Evolutionary conservation across 35 echinoderm and acorn worm species (phyloP).

Genomic region (Amphiura filiformis): DNA sequence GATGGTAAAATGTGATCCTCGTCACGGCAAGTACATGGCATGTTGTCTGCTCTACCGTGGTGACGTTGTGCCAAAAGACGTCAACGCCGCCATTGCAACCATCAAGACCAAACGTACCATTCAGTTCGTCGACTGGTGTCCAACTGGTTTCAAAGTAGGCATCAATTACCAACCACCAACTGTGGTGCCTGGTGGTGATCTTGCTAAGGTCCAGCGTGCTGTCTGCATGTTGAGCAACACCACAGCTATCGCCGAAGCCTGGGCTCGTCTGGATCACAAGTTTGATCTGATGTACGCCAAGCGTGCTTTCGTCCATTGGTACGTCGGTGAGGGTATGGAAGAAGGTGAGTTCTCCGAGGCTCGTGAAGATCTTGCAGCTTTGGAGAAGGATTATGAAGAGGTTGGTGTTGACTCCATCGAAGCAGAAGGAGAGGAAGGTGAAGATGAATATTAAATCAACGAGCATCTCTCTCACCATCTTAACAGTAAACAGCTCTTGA

Average conservation of each 20-base stretch:
- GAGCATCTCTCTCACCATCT: no score
- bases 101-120: constrained; percentile 77
- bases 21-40: constrained; percentile 91
- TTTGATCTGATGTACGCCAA: constrained; percentile 84
- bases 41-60: constrained; percentile 77
- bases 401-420: no score
- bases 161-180: constrained; percentile 82
- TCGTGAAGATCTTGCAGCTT: constrained; percentile 71
- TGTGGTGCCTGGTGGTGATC: constrained; percentile 69
- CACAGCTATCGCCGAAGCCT: constrained; percentile 79
- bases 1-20: constrained; percentile 84
- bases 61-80: constrained; percentile 83
- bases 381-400: constrained; percentile 70
- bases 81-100: constrained; percentile 65
- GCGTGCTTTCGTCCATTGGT: constrained; percentile 83
- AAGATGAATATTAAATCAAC: no score
- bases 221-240: constrained; percentile 91
- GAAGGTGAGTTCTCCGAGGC: constrained; percentile 74
- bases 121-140: constrained; percentile 85
- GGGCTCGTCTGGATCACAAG: constrained; percentile 84
- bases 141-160: constrained; percentile 78
- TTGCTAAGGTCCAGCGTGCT: constrained; percentile 76
- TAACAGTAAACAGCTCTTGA: no score
- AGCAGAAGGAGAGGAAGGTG: no score
- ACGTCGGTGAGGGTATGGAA: constrained; percentile 77